Percentiles rank a stretch among this genome's conserved stretches.
Conservation (phyloP, 2,888 invertebrate species). For the Catocala nupta region DNA sequence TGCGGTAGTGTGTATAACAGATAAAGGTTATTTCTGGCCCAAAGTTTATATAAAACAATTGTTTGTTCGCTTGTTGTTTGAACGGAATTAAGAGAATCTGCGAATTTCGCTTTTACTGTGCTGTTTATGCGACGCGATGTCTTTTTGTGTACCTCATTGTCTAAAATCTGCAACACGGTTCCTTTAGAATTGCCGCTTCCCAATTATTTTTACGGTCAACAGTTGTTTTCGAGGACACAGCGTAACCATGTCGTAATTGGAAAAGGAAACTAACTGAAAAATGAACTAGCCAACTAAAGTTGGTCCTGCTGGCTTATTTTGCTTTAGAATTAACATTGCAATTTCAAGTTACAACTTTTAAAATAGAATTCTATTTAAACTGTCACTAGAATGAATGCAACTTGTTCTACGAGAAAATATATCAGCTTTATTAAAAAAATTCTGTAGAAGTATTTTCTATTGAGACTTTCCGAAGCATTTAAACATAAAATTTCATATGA, state of each 20-base stretch:
- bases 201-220: constrained; percentile 46
- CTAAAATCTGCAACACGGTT: constrained; percentile 27
- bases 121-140: constrained; percentile 36
- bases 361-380: too few species aligned
- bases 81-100: constrained; percentile 46
- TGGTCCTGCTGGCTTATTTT: constrained; percentile 18
- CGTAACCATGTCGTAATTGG: constrained; percentile 37
- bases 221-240: constrained; percentile 10
- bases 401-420: too few species aligned
- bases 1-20: constrained; percentile 56
- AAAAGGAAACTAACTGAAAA: constrained; percentile 26
- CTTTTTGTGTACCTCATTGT: constrained; percentile 28
- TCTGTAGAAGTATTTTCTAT: too few species aligned
- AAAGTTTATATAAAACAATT: constrained; percentile 56
- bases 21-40: constrained; percentile 54
- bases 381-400: too few species aligned
- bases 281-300: constrained; percentile 23
- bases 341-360: too few species aligned
- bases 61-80: constrained; percentile 53
- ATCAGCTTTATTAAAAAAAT: too few species aligned
- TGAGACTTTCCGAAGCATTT: too few species aligned
- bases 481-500: too few species aligned
- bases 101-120: constrained; percentile 48
- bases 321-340: not conserved
- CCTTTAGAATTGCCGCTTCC: constrained; percentile 26